Conservation (phyloP, 2,888 invertebrate genomes). For the Xestia rhomboidea region DNA sequence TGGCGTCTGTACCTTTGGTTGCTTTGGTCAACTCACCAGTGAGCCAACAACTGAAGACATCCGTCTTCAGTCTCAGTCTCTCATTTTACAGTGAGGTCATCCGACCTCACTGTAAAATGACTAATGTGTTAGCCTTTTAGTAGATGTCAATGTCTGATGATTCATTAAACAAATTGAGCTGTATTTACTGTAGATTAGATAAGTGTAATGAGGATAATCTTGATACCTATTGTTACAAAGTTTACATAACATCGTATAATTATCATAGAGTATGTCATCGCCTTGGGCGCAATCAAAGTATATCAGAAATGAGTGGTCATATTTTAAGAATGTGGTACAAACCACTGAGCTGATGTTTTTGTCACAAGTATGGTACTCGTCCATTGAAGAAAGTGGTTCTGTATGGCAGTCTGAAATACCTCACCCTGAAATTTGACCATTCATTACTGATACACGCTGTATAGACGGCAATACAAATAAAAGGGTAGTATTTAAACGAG, state of each 20-base stretch:
- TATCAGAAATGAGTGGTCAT: neutral
- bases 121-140: neutral
- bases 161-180: neutral
- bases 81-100: too few relatives aligned
- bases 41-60: neutral
- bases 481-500: too few relatives aligned
- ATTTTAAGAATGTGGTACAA: neutral
- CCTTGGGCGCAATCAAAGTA: too few relatives aligned
- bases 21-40: neutral
- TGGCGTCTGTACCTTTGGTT: neutral
- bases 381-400: too few relatives aligned
- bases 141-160: neutral
- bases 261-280: neutral
- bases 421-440: too few relatives aligned
- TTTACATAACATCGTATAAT: neutral
- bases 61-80: too few relatives aligned
- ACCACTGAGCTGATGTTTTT: neutral
- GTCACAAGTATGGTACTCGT: too few relatives aligned
- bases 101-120: neutral
- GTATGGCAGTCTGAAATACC: too few relatives aligned
- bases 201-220: constrained; percentile 4
- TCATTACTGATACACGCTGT: too few relatives aligned
- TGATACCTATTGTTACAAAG: neutral
- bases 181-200: neutral
- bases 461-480: too few relatives aligned